phyloP scores from a whole-genome alignment of 2,113 vertebrate species.

The Pachypanchax playfairii region DNA sequence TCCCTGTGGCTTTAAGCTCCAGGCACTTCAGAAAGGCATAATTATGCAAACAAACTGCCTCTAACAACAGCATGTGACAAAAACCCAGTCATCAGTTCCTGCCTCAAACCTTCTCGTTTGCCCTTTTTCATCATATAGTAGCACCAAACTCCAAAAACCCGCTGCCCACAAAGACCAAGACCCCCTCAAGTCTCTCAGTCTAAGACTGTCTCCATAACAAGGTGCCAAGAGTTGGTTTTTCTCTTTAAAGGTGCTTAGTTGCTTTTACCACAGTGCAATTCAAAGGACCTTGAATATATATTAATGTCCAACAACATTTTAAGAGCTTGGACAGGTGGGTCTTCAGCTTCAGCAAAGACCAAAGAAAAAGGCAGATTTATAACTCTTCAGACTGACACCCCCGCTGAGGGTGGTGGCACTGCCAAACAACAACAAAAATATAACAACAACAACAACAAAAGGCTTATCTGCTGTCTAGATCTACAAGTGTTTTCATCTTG shows the following conservation, averaged over 20 bases:
- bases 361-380: constrained; percentile 66
- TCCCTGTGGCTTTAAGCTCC: constrained; percentile 59
- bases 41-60: constrained; percentile 55
- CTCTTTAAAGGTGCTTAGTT: constrained; percentile 64
- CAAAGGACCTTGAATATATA: constrained; percentile 51
- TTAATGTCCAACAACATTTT: constrained; percentile 65
- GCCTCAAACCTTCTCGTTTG: constrained; percentile 37
- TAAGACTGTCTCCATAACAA: constrained; percentile 43
- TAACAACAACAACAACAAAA: constrained; percentile 12
- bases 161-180: neutral
- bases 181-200: constrained; percentile 22
- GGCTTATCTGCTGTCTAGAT: constrained; percentile 63
- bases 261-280: constrained; percentile 75
- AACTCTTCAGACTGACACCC: constrained; percentile 37
- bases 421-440: constrained; percentile 43
- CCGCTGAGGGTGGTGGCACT: constrained; percentile 49
- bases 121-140: constrained; percentile 34
- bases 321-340: constrained; percentile 65
- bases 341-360: constrained; percentile 64
- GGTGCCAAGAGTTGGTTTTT: constrained; percentile 45
- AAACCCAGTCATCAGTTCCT: constrained; percentile 59
- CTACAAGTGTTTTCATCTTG: constrained; percentile 58
- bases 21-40: constrained; percentile 75
- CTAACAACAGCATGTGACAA: constrained; percentile 47
- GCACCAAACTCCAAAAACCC: constrained; percentile 45